phyloP scores from a whole-genome alignment of 2,888 invertebrate species.

The Pristionchus mayeri region DNA sequence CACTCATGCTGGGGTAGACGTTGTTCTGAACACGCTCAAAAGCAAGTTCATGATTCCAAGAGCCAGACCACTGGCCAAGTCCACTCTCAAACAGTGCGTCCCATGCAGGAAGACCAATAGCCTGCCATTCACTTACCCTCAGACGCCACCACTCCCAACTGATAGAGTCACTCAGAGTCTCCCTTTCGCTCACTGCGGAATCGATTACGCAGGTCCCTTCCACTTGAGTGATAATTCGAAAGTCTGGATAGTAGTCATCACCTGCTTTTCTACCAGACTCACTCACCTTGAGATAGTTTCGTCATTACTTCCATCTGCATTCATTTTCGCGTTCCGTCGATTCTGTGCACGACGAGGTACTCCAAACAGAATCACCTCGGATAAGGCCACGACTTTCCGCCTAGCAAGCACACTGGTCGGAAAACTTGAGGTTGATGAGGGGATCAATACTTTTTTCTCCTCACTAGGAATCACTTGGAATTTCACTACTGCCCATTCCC shows the following conservation, averaged over 20 bases:
- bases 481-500: not conserved
- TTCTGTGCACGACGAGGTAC: not conserved
- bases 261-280: not conserved
- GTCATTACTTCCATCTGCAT: not conserved
- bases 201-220: not conserved
- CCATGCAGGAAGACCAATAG: not conserved
- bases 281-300: not conserved
- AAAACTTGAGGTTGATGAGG: not conserved
- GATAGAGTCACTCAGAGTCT: not conserved
- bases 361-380: not conserved
- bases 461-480: not conserved
- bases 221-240: not conserved
- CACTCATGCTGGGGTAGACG: too few species aligned
- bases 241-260: not conserved
- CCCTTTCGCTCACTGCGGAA: not conserved
- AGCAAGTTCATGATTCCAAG: too few species aligned
- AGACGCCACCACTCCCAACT: not conserved
- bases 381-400: not conserved
- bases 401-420: not conserved
- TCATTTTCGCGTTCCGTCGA: not conserved
- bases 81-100: too few species aligned
- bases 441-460: not conserved
- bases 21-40: too few species aligned
- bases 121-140: not conserved
- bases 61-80: too few species aligned